phyloP scores from a whole-genome alignment of 2,797 vertebrate genomes.

The Dendrocincla tyrannina region DNA sequence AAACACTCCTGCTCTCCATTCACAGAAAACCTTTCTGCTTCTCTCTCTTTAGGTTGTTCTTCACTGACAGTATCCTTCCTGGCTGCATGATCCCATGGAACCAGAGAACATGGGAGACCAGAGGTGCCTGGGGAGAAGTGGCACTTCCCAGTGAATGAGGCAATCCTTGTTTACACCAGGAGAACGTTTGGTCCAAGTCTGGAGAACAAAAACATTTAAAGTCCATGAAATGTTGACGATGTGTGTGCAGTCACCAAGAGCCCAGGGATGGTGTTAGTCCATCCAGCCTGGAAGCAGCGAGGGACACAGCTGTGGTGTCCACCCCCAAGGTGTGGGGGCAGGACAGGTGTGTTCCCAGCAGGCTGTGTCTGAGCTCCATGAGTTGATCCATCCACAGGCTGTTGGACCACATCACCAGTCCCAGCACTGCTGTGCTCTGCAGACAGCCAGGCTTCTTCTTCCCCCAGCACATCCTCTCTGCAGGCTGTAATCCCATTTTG shows the following conservation, averaged over 20 bases:
- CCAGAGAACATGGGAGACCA: not conserved
- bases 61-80: not conserved
- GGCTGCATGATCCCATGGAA: not conserved
- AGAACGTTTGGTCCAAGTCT: not conserved
- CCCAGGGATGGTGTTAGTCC: not conserved
- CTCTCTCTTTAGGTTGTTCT: not conserved
- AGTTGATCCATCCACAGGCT: not conserved
- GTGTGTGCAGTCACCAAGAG: not conserved
- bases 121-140: not conserved
- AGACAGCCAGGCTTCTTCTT: not conserved
- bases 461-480: not conserved
- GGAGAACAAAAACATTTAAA: fast-evolving
- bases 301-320: not conserved
- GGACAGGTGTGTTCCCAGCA: not conserved
- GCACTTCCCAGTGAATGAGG: not conserved
- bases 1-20: not conserved
- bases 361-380: not conserved
- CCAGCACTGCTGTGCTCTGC: fast-evolving
- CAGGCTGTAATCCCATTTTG: not conserved
- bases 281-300: not conserved
- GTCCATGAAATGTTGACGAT: not conserved
- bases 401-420: fast-evolving
- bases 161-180: not conserved
- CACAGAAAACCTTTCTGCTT: not conserved
- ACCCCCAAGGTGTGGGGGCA: not conserved